phyloP scores from a whole-genome alignment of 2,888 invertebrate genomes.

The Hylaea fasciaria region DNA sequence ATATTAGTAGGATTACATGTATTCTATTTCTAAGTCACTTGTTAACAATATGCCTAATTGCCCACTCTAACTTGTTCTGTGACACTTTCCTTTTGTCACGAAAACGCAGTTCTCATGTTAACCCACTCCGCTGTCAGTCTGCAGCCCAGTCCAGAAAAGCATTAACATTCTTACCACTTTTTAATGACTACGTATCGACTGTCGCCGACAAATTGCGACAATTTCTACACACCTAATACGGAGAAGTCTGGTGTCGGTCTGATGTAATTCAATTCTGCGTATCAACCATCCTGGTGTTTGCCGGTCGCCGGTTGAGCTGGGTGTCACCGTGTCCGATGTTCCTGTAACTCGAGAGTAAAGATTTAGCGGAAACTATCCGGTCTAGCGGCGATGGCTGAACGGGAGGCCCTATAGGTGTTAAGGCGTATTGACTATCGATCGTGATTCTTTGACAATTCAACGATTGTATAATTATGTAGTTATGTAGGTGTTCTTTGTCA shows the following conservation, averaged over 20 bases:
- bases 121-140: conserved; percentile 31
- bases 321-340: conserved; percentile 43
- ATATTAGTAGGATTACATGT: not conserved
- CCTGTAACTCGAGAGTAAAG: conserved; percentile 69
- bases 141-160: conserved; percentile 29
- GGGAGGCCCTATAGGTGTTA: conserved; percentile 28
- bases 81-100: conserved; percentile 35
- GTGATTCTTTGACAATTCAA: not conserved
- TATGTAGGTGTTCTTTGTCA: too few species aligned
- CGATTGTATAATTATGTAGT: not conserved
- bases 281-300: conserved; percentile 62
- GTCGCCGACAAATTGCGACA: conserved; percentile 35
- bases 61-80: conserved; percentile 20
- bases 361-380: conserved; percentile 75
- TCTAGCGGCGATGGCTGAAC: conserved; percentile 49
- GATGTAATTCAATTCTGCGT: conserved; percentile 54
- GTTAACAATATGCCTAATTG: conserved; percentile 22
- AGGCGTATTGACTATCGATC: conserved; percentile 5
- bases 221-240: conserved; percentile 39
- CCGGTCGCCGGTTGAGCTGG: conserved; percentile 34
- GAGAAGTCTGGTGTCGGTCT: conserved; percentile 24
- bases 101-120: conserved; percentile 20
- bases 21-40: conserved; percentile 21
- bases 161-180: conserved; percentile 38
- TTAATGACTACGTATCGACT: conserved; percentile 30